Evolutionary conservation across 2,113 vertebrate species (phyloP).

Genomic region (Chascanopsetta lugubris): DNA sequence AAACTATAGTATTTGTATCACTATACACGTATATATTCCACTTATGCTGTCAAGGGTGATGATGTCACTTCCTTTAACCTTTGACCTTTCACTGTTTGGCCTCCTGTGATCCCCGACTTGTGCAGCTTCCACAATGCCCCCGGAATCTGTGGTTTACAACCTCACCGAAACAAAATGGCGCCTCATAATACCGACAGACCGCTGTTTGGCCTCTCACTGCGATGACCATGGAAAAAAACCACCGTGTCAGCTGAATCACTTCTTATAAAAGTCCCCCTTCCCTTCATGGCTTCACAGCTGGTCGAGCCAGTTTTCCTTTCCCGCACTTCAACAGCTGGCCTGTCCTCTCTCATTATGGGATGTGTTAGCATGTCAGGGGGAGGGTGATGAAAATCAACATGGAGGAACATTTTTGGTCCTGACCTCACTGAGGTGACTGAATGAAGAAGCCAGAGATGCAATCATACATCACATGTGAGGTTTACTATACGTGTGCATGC

Average conservation of each 20-base stretch:
- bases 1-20: background rate
- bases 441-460: background rate
- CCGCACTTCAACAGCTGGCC: constrained; percentile 25
- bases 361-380: constrained; percentile 8
- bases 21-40: constrained; percentile 1
- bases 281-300: constrained; percentile 45
- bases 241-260: constrained; percentile 41
- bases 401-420: constrained; percentile 6
- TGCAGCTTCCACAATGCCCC: constrained; percentile 14
- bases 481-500: constrained; percentile 33
- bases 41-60: constrained; percentile 8
- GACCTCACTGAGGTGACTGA: background rate
- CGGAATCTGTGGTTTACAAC: constrained; percentile 19
- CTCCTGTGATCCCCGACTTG: constrained; percentile 22
- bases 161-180: constrained; percentile 17
- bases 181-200: constrained; percentile 30
- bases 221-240: constrained; percentile 18
- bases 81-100: background rate
- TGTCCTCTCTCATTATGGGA: constrained; percentile 43
- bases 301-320: constrained; percentile 45
- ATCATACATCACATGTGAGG: too few relatives aligned
- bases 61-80: constrained; percentile 3
- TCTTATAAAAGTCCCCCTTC: constrained; percentile 45
- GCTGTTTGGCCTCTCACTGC: constrained; percentile 20
- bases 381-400: background rate